Conservation (phyloP, 2,113 vertebrate species). For the Martes martes region DNA sequence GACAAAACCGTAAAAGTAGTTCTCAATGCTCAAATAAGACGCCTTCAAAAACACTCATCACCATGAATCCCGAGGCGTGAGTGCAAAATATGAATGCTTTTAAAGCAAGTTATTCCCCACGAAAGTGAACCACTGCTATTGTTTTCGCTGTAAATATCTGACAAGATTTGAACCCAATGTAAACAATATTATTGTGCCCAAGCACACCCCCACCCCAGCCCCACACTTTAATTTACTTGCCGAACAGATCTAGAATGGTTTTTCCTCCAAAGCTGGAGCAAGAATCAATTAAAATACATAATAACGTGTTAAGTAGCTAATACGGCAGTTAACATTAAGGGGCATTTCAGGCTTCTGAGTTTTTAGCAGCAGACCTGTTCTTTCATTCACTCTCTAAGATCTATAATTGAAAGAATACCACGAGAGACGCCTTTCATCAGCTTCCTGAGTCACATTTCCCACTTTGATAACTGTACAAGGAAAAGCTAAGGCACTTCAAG, state of each 20-base stretch:
- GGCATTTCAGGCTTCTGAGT: conserved; percentile 20
- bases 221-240: neutral
- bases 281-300: conserved; percentile 41
- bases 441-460: conserved; percentile 69
- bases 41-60: neutral
- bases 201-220: too few species aligned
- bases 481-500: conserved; percentile 76
- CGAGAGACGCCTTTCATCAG: conserved; percentile 77
- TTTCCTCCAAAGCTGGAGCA: neutral
- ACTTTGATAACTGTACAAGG: conserved; percentile 77
- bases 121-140: neutral
- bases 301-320: conserved; percentile 53
- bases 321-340: conserved; percentile 8
- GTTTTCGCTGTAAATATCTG: neutral
- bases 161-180: neutral
- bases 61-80: neutral
- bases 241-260: neutral
- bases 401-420: conserved; percentile 69
- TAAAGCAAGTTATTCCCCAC: neutral
- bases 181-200: neutral
- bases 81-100: neutral
- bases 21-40: neutral
- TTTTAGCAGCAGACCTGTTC: conserved; percentile 21
- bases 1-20: neutral
- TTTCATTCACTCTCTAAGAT: conserved; percentile 59